Evolutionary conservation across 2,888 invertebrate genomes (phyloP).

Genomic region (Therioaphis trifolii): DNA sequence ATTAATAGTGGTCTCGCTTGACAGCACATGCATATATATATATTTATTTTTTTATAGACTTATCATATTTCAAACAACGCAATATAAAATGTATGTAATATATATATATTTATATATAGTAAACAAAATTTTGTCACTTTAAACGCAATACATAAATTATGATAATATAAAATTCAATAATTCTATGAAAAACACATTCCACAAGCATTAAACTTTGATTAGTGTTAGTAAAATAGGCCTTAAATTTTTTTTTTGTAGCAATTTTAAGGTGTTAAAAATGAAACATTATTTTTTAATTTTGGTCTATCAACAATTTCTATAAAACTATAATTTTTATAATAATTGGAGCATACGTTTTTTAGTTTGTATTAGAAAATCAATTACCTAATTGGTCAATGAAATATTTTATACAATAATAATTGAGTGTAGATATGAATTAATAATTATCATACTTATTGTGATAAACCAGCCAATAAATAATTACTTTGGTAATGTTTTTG

Average conservation of each 20-base stretch:
- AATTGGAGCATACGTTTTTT: conserved; percentile 28
- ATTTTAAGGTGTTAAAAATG: not conserved
- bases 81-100: conserved; percentile 16
- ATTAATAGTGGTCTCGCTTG: not conserved
- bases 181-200: not conserved
- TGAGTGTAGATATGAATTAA: not conserved
- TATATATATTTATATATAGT: too few species aligned
- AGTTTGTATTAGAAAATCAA: not conserved
- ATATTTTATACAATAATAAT: not conserved
- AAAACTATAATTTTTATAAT: not conserved
- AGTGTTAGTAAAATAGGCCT: too few species aligned
- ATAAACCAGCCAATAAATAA: not conserved
- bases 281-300: not conserved
- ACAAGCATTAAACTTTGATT: conserved; percentile 13
- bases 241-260: not conserved
- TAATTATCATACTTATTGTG: not conserved
- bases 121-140: not conserved
- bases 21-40: not conserved
- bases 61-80: conserved; percentile 25
- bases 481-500: too few species aligned
- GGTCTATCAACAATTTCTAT: not conserved
- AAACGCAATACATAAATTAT: not conserved
- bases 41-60: not conserved
- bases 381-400: not conserved
- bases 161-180: not conserved